Base-by-base conservation (phyloP, 1,140 invertebrate genomes). In the Colletes latitarsis region DNA sequence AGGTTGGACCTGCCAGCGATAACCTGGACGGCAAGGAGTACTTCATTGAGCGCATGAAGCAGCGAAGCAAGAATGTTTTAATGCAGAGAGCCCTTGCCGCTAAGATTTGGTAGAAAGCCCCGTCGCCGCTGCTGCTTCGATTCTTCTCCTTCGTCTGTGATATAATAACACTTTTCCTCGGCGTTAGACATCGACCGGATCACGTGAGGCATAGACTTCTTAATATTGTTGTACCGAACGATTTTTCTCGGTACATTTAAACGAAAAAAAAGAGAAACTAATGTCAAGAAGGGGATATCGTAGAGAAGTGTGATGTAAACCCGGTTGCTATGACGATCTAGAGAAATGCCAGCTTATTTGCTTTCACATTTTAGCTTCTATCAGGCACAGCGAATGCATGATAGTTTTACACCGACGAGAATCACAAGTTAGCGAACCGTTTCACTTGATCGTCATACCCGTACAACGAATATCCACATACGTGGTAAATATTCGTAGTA, bases 31-130 rank as follows among this genome's bases (percentile, higher is more conserved):
- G 88, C 74, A 91, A 89, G 89, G 91, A 91, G 67, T 82, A 82
- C 83, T 92, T 92, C 88, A 91, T 92, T 90, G 90, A 92, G 67
- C 90, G 91, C 76, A 92, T 92, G 91, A 92, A 92, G 86, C 90
- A 91, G 81, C 89, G 90, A 87, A 92, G 91, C 88, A 91, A 92
- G 85, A 90, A 86, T 84, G 91, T 92, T 79, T 89, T 92, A 82
- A 91, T 92, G 85, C 90, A 89, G 82, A 89, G 90, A 89, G 89
- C 88, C 81, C 90, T 92, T 74, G 91, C 91, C 76, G 90, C 91
- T 80, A 91, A 90, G 85, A 89, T 90, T 82, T 92, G 91, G 91
- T 91, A 89, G 79, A 87, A 80, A 82, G 46, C 10, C 58, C 62
- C 55, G 43, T 83, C 67, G 68, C 52, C 62, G 68, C 58, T 82